Conservation (phyloP, 2,888 invertebrate genomes). For the Diogma glabrata region DNA sequence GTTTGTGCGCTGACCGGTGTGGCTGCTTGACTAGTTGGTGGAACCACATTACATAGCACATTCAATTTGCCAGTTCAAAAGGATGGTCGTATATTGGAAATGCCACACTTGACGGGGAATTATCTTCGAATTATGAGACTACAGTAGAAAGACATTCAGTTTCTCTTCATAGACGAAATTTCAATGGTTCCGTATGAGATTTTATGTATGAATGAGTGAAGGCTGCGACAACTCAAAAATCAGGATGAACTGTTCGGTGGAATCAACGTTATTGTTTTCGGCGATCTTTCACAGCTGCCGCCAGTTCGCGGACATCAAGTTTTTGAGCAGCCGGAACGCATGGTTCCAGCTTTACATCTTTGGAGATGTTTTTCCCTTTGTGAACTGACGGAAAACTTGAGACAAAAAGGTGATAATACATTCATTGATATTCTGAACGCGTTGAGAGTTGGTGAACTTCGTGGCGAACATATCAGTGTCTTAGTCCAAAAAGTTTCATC, state of each 20-base stretch:
- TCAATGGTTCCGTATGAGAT: neutral
- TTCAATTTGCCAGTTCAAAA: conserved; percentile 17
- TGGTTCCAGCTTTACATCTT: neutral
- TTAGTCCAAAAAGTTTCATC: no score
- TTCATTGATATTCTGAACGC: neutral
- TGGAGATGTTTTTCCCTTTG: conserved; percentile 3
- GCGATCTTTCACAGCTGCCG: no score
- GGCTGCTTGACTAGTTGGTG: no score
- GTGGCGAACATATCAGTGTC: no score
- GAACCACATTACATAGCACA: conserved; percentile 9
- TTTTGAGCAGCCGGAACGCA: neutral
- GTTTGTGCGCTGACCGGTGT: neutral
- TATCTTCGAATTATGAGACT: neutral
- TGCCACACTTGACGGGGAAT: conserved; percentile 15
- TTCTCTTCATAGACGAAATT: neutral
- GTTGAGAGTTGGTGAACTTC: no score
- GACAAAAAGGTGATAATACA: conserved; percentile 22
- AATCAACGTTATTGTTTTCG: neutral
- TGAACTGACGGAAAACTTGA: conserved; percentile 13
- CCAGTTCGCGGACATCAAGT: no score
- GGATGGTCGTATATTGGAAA: neutral
- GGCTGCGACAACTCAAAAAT: conserved; percentile 2
- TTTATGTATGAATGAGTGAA: neutral
- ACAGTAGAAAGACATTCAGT: neutral
- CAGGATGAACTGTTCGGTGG: neutral